Percentiles rank a stretch among this genome's conserved stretches.
Evolutionary conservation across 2,888 invertebrate genomes (phyloP).

Genomic region (Volucella bombylans): DNA sequence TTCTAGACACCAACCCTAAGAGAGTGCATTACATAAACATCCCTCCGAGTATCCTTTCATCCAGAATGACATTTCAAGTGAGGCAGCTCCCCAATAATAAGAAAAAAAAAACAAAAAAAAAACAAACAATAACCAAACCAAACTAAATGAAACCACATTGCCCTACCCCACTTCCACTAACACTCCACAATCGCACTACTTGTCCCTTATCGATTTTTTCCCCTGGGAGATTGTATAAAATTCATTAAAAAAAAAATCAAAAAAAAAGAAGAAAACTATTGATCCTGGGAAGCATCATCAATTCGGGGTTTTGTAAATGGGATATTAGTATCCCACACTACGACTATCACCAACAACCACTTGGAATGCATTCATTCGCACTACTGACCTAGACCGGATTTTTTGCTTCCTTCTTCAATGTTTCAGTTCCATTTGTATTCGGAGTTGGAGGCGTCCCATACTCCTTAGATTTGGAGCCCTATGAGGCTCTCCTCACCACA

Average conservation of each 20-base stretch:
- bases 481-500: not conserved
- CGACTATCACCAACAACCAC: not conserved
- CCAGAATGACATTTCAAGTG: constrained; percentile 8
- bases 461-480: not conserved
- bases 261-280: not conserved
- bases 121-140: not conserved
- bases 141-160: no score
- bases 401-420: constrained; percentile 10
- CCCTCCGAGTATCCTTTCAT: constrained; percentile 2
- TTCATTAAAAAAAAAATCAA: constrained; percentile 25
- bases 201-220: constrained; percentile 39
- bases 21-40: constrained; percentile 33
- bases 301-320: constrained; percentile 47
- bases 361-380: constrained; percentile 57
- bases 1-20: constrained; percentile 6
- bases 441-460: not conserved
- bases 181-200: constrained; percentile 1
- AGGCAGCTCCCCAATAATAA: not conserved
- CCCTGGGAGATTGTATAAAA: constrained; percentile 36
- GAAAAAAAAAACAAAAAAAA: not conserved
- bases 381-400: constrained; percentile 70
- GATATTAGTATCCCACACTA: constrained; percentile 55
- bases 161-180: no score
- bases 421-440: constrained; percentile 17
- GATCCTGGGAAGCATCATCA: constrained; percentile 39